Evolutionary conservation across 2,888 invertebrate species (phyloP).

Genomic region (Laspeyria flexula): DNA sequence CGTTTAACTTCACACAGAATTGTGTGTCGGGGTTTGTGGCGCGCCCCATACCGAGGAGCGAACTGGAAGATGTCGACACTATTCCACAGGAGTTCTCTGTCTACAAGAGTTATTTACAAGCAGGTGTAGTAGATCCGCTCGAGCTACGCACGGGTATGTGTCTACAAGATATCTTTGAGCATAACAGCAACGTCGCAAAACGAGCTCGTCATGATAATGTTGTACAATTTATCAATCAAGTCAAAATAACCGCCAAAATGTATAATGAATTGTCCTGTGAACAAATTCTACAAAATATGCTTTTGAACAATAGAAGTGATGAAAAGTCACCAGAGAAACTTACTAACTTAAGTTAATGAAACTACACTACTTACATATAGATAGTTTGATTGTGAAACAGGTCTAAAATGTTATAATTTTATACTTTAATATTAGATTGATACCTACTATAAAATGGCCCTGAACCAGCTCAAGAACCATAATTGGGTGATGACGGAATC

Average conservation of each 20-base stretch:
- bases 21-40: conserved; percentile 2
- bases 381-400: too few species aligned
- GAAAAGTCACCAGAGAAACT: too few species aligned
- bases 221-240: not conserved
- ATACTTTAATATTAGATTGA: too few species aligned
- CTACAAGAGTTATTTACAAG: conserved; percentile 1
- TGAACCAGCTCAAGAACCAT: too few species aligned
- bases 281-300: not conserved
- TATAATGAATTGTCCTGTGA: conserved; percentile 13
- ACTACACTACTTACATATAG: too few species aligned
- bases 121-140: not conserved
- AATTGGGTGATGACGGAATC: too few species aligned
- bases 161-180: conserved; percentile 6
- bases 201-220: not conserved
- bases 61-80: not conserved
- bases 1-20: conserved; percentile 31
- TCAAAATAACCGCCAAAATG: conserved; percentile 9
- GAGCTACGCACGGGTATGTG: not conserved
- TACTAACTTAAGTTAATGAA: too few species aligned
- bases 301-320: conserved; percentile 2
- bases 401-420: too few species aligned
- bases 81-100: conserved; percentile 9
- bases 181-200: not conserved
- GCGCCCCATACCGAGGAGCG: not conserved
- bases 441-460: too few species aligned